A percentile compares a stretch with the other conserved stretches of the same genome.
Evolutionary conservation across 2,797 vertebrate species (phyloP).

Genomic region (Eulemur albifrons): DNA sequence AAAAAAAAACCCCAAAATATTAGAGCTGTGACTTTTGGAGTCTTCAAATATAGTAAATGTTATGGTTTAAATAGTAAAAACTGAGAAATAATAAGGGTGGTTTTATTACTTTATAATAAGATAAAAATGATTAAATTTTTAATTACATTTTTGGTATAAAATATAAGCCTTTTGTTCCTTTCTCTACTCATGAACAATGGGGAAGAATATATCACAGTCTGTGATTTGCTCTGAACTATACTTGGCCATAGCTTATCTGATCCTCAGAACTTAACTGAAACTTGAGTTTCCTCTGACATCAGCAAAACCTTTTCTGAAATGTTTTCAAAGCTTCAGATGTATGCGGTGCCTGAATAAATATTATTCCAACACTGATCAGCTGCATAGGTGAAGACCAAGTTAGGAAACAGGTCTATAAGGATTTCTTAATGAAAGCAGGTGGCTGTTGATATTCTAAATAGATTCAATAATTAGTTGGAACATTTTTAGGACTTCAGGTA

Average conservation of each 20-base stretch:
- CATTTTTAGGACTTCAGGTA: conserved; percentile 61
- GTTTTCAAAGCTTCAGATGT: conserved; percentile 49
- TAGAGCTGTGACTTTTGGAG: conserved; percentile 9
- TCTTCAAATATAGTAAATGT: conserved; percentile 18
- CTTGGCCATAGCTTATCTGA: neutral
- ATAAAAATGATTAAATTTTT: neutral
- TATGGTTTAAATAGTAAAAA: conserved; percentile 6
- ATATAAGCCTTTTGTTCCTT: neutral
- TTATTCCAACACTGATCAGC: conserved; percentile 63
- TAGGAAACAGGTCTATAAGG: conserved; percentile 57
- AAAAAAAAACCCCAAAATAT: neutral
- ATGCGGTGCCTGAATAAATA: conserved; percentile 50
- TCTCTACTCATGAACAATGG: neutral
- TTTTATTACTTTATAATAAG: conserved; percentile 37
- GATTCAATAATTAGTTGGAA: conserved; percentile 66
- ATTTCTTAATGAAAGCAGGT: conserved; percentile 72
- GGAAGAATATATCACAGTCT: neutral
- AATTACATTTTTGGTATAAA: neutral
- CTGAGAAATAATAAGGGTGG: neutral
- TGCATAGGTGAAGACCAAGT: conserved; percentile 57
- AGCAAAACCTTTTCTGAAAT: conserved; percentile 33
- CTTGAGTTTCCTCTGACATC: neutral
- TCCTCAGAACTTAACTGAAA: neutral
- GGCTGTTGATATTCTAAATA: conserved; percentile 70
- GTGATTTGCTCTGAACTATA: neutral